Percentiles rank a stretch among this genome's conserved stretches.
Evolutionary conservation across 2,113 vertebrate genomes (phyloP).

Genomic region (Theristicus caerulescens): DNA sequence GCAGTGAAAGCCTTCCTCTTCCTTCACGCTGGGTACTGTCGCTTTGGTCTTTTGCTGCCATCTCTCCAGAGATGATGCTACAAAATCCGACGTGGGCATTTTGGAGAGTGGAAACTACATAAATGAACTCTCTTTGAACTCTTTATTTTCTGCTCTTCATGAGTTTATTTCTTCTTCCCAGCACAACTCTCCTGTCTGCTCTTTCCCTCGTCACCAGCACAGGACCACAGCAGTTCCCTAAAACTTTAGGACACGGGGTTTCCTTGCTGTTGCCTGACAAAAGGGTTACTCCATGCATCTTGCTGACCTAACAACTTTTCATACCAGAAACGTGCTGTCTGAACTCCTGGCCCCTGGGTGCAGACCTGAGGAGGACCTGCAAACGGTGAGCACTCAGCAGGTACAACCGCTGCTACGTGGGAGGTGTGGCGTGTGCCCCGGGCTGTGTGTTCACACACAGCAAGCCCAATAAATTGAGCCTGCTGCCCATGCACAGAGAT

Average conservation of each 20-base stretch:
- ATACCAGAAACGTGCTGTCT: background rate
- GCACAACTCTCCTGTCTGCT: background rate
- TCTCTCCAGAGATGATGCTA: background rate
- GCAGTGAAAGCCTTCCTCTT: background rate
- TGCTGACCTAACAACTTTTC: background rate
- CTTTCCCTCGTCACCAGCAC: background rate
- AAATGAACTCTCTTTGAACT: background rate
- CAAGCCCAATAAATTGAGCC: background rate
- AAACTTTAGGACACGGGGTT: background rate
- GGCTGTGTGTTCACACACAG: background rate
- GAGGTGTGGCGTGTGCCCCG: too few relatives aligned
- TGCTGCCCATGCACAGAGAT: background rate
- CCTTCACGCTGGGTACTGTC: background rate
- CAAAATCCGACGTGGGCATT: background rate
- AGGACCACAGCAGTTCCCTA: background rate
- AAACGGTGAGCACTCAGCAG: accelerated
- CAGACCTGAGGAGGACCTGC: background rate
- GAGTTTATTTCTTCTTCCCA: background rate
- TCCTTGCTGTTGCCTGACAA: background rate
- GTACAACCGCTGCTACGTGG: background rate
- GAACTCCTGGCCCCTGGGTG: background rate
- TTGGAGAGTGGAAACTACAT: background rate
- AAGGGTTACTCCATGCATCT: background rate
- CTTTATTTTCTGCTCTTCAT: background rate
- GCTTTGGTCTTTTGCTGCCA: background rate